Base-by-base conservation (phyloP, 2,888 invertebrate genomes). In the Caprella mutica region DNA sequence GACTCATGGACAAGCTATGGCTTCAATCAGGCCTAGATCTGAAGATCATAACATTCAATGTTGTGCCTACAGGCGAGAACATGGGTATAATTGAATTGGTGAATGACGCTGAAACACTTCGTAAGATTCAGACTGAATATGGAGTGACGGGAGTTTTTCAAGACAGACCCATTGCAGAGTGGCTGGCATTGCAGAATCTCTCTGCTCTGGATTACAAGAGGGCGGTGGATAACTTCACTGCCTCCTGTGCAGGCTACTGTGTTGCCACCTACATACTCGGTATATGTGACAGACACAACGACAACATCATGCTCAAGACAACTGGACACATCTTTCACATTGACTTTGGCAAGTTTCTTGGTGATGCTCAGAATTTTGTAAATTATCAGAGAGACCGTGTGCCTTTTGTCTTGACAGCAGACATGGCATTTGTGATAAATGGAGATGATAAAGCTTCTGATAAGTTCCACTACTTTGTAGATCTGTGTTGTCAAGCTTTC, bases 401-500 rank as follows among this genome's bases (percentile, higher is more conserved):
- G 0, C 96, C 97, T 0, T 98, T 98, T 77, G 94, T 98, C 1
- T 74, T 98, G 56, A 98, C 98, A 0, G 87, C 91, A 27, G 98
- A 99, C 72, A 98, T 99, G 98, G 96, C 89, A 5, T 96, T 93
- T 74, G 97, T 98, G n/a, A 98, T 99, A 69, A 96, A 96, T 73
- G 92, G 92, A 52, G 92, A 93, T 2, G 94, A 93, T 71, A 83
- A 88, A 67, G 88, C 90, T 33, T 86, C 91, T 8, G 88, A 86
- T 62, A 84, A 86, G 67, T 97, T 96, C 74, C 97, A 98, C 73
- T 84, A 88, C 71, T 99, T 98, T 74, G 91, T 98, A 14, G 97
- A 98, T 76, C 77, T 91, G 54, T 98, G 97, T 73, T 97, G 96
- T 71, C 86, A 88, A 75, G 96, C 96, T 2, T 98, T 97, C 74